These are phyloP conservation scores for Rhyacophila brunnea DNA, from an alignment of 1,140 invertebrate species.

Conservation along the genomic window DNA sequence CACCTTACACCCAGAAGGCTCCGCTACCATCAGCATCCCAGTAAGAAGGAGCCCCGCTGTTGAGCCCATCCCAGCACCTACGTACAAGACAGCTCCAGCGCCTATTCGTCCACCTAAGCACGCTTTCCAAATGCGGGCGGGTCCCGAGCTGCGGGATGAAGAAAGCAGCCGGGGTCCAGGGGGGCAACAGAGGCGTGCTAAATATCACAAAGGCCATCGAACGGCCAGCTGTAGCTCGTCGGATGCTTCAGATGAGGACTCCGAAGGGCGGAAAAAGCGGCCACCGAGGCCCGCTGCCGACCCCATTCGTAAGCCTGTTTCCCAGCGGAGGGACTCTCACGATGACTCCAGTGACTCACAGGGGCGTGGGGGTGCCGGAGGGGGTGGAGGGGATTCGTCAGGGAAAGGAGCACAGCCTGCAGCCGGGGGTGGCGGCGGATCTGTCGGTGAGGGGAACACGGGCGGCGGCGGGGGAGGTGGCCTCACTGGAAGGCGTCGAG, in stretches of 20 bases:
- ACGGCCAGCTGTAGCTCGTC: constrained; percentile 87
- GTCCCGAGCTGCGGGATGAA: constrained; percentile 41
- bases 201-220: constrained; percentile 69
- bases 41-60: constrained; percentile 47
- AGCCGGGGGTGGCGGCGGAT: constrained; percentile 35
- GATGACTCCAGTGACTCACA: constrained; percentile 77
- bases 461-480: constrained; percentile 40
- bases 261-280: constrained; percentile 75
- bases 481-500: constrained; percentile 50
- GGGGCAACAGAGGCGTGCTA: constrained; percentile 62
- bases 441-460: constrained; percentile 39
- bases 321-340: constrained; percentile 67
- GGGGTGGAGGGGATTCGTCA: constrained; percentile 46
- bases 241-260: constrained; percentile 88
- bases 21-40: constrained; percentile 59
- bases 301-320: constrained; percentile 56
- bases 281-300: constrained; percentile 67
- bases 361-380: constrained; percentile 60
- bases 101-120: constrained; percentile 41
- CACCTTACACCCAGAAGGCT: constrained; percentile 57
- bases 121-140: constrained; percentile 8
- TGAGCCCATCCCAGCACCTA: constrained; percentile 32
- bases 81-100: constrained; percentile 61
- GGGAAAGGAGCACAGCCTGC: constrained; percentile 28
- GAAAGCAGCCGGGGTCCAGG: constrained; percentile 42